Base-by-base conservation (phyloP, 2,113 vertebrate species). In the Charina bottae region DNA sequence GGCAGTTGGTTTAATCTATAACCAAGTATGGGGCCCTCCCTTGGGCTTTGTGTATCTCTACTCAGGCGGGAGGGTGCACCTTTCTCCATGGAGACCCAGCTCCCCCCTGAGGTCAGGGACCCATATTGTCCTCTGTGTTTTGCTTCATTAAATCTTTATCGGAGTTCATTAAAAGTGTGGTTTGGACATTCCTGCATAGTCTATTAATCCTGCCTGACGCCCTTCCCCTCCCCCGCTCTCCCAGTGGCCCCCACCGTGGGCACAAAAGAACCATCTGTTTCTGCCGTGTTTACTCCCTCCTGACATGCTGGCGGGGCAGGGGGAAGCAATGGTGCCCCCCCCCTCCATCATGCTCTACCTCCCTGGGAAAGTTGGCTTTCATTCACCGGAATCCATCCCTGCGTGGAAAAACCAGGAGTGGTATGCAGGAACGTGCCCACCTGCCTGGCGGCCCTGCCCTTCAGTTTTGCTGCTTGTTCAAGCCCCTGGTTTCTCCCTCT, bases 161-260 rank as follows among this genome's bases (percentile, higher is more conserved):
- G 87, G 91, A 92, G 91, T 92, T 92, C 91, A 92, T 92, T 92
- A 92, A 92, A 92, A 89, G 91, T 92, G 91, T 92, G 91, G 91
- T 92, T 84, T 83, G 87, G 91, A 89, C 91, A 92, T 92, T 92
- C 91, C 91, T 92, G 91, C 91, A 89, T 92, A 84, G 91, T 92
- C 87, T 89, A 92, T 92, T 92, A 92, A 92, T 92, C 91, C 87
- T 85, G 91, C 91, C 86, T 92, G 91, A 89, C n/a, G 86, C 85
- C 54, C 85, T 86, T 49, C 87, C 91, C 91, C 58, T 89, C 87
- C 72, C 87, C 87, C 91, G n/a, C 72, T 11, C 87, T 89, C 85
- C 90, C 90, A 87, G 62, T 37, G 72, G 62, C 90, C 85, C 91
- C 87, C 87, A 46, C 87, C 87, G 55, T 64, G 91, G 91, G 88